These are phyloP conservation scores for Brachionus sp. DNA, from an alignment of 1,140 invertebrate genomes.

Conservation along the genomic window DNA sequence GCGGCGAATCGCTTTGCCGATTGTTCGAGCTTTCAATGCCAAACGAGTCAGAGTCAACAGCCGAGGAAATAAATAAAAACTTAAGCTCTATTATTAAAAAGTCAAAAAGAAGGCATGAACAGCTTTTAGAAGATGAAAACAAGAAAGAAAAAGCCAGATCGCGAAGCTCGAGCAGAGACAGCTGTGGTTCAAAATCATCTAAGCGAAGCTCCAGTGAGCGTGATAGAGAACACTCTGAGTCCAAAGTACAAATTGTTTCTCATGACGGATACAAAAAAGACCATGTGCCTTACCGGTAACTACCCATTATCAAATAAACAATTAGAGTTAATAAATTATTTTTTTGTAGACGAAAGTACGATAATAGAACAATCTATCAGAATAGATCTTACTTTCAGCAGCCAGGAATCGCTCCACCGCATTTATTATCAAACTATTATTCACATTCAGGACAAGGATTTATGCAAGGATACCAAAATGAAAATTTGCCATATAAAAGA, in stretches of 20 bases:
- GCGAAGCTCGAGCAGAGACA: conserved; percentile 1
- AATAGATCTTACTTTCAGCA: neutral
- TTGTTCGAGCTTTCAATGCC: conserved; percentile 65
- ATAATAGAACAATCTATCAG: neutral
- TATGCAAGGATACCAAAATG: neutral
- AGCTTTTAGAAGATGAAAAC: neutral
- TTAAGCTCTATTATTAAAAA: conserved; percentile 29
- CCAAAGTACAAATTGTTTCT: neutral
- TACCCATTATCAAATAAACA: neutral
- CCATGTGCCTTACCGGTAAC: neutral
- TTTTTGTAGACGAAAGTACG: neutral
- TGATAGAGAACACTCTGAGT: neutral
- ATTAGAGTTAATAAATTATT: neutral
- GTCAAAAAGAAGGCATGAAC: conserved; percentile 23
- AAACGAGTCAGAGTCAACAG: neutral
- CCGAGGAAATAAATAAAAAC: conserved; percentile 14
- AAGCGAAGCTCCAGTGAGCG: neutral
- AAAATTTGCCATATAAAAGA: conserved; percentile 9
- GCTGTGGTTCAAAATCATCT: neutral
- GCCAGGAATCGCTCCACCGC: neutral
- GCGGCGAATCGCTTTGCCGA: conserved; percentile 87
- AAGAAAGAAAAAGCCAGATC: neutral
- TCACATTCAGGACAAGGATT: neutral
- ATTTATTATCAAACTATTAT: neutral
- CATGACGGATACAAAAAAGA: conserved; percentile 25